A percentile compares a stretch with the other conserved stretches of the same genome.
Conservation (phyloP, 2,113 vertebrate genomes). For the Micronisus gabar region DNA sequence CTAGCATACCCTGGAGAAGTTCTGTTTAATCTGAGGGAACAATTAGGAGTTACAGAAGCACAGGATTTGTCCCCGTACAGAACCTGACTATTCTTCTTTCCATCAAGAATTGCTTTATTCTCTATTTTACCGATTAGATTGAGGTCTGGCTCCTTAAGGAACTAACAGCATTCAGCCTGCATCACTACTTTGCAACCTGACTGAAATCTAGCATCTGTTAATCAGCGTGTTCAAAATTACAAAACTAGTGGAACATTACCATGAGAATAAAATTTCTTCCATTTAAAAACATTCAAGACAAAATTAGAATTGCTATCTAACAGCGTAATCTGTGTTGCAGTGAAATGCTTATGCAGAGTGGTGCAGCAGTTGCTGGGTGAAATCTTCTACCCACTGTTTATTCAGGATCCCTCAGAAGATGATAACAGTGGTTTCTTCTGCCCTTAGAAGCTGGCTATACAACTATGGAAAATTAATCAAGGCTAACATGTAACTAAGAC, state of each 20-base stretch:
- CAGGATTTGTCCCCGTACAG: background rate
- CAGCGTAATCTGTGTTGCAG: background rate
- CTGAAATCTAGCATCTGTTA: background rate
- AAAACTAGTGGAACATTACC: background rate
- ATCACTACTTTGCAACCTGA: background rate
- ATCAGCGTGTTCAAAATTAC: background rate
- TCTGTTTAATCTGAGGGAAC: background rate
- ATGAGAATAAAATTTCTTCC: background rate
- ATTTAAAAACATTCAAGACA: background rate
- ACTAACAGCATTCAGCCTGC: background rate
- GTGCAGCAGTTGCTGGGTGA: background rate
- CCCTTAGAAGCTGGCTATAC: background rate
- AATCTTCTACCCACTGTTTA: background rate
- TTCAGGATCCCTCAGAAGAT: background rate
- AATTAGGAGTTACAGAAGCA: background rate
- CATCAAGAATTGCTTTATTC: background rate
- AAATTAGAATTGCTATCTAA: background rate
- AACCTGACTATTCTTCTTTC: background rate
- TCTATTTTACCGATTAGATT: background rate
- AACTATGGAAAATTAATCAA: background rate
- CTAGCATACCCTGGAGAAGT: background rate
- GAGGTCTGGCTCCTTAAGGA: background rate
- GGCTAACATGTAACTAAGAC: background rate
- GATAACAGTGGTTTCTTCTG: background rate
- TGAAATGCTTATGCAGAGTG: background rate